Percentiles rank a stretch among this genome's conserved stretches.
Evolutionary conservation across 2,113 vertebrate species (phyloP).

Genomic region (Gracilinanus agilis): DNA sequence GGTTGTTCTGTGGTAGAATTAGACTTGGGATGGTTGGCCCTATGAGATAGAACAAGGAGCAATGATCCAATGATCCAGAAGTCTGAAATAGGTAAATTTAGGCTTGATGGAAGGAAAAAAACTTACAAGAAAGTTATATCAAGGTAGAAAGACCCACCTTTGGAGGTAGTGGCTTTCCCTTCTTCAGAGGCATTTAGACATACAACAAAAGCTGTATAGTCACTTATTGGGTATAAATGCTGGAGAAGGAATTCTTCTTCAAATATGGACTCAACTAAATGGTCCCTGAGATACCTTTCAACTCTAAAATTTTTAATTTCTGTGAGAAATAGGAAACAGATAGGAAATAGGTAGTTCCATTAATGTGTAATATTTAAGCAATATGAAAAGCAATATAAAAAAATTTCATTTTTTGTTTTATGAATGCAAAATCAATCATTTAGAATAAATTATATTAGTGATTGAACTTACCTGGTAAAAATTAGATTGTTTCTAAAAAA

Average conservation of each 20-base stretch:
- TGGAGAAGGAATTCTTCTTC: background rate
- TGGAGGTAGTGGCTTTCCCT: background rate
- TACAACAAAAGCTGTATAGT: background rate
- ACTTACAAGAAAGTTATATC: background rate
- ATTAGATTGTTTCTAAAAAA: background rate
- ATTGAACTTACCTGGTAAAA: background rate
- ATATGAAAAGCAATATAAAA: too few species aligned
- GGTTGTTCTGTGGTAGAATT: background rate
- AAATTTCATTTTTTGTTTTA: background rate
- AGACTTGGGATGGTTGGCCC: background rate
- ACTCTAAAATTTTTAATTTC: background rate
- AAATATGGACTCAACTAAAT: background rate
- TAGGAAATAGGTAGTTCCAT: background rate
- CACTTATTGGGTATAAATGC: background rate
- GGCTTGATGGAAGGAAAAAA: background rate
- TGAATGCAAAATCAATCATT: background rate
- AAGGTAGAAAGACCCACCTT: background rate
- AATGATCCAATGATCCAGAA: background rate
- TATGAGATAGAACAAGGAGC: background rate
- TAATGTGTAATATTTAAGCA: background rate
- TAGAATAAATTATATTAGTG: background rate
- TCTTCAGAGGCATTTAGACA: background rate
- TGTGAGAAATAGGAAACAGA: background rate
- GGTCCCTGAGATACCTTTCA: background rate
- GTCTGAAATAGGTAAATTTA: background rate